A percentile compares a stretch with the other conserved stretches of the same genome.
Conservation (phyloP, 2,113 vertebrate species). For the Varanus komodoensis region DNA sequence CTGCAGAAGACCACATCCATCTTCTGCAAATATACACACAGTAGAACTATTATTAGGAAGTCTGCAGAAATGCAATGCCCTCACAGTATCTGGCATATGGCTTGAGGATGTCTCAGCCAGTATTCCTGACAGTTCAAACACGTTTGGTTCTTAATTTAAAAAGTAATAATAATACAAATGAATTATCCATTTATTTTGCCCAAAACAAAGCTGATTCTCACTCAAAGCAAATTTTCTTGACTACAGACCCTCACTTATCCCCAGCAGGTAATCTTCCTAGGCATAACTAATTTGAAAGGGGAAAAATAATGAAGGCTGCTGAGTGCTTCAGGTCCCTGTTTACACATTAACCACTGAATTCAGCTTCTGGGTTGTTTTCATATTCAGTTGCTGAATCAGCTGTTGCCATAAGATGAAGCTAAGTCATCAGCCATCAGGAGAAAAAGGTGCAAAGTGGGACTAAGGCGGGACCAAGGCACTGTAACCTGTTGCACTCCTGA, state of each 20-base stretch:
- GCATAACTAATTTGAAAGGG: neutral
- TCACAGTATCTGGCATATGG: constrained; percentile 68
- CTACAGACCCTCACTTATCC: neutral
- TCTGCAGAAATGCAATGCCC: constrained; percentile 61
- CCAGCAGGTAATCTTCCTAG: neutral
- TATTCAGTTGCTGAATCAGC: neutral
- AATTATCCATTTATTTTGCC: constrained; percentile 56
- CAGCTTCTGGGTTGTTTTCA: neutral
- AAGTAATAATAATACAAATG: constrained; percentile 43
- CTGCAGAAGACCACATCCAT: constrained; percentile 67
- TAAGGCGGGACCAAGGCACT: neutral
- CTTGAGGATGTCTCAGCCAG: constrained; percentile 60
- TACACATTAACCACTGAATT: neutral
- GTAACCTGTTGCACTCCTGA: neutral
- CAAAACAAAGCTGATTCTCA: constrained; percentile 35
- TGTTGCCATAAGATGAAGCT: neutral
- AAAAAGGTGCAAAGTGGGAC: neutral
- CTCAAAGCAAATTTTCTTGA: constrained; percentile 26
- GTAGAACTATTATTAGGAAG: constrained; percentile 64
- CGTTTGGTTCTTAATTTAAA: constrained; percentile 46
- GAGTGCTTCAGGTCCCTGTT: neutral
- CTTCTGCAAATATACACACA: constrained; percentile 68
- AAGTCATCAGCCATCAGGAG: no score
- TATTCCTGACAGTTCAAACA: constrained; percentile 52
- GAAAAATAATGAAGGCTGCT: neutral